Conservation (phyloP, 2,888 invertebrate genomes). For the Sclerodermus sp. region DNA sequence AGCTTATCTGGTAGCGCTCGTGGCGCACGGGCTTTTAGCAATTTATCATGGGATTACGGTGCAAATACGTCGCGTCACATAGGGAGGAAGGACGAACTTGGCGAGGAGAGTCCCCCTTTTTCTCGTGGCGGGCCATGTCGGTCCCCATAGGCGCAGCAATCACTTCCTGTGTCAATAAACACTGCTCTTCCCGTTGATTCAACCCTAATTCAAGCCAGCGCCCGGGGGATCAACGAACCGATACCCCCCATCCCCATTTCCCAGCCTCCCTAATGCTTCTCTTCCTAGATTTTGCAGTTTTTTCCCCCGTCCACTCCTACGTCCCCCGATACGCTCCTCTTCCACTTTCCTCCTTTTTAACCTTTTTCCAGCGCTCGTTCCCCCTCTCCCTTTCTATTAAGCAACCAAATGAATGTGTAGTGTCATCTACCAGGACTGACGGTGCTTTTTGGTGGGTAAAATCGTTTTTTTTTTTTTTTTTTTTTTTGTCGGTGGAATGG, state of each 20-base stretch:
- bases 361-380: no score
- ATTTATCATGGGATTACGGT: slow-evolving; percentile 57
- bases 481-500: no score
- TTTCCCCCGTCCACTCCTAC: slow-evolving; percentile 12
- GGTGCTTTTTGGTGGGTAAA: no score
- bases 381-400: no score
- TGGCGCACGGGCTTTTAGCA: slow-evolving; percentile 42
- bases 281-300: slow-evolving; percentile 34
- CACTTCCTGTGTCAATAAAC: slow-evolving; percentile 56
- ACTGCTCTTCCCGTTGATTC: slow-evolving; percentile 43
- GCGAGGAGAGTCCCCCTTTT: slow-evolving; percentile 5
- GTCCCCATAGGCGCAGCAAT: slow-evolving; percentile 41
- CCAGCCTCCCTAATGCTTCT: slow-evolving; percentile 24
- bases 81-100: background rate
- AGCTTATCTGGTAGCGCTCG: slow-evolving; percentile 44
- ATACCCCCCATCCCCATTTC: slow-evolving; percentile 18
- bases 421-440: no score
- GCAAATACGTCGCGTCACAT: slow-evolving; percentile 44
- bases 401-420: no score
- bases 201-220: slow-evolving; percentile 37
- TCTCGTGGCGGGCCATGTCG: slow-evolving; percentile 1
- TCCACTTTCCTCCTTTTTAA: background rate
- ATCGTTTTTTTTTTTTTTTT: no score
- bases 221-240: slow-evolving; percentile 39
- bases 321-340: background rate